These are phyloP conservation scores for Polyploca ridens DNA, from an alignment of 2,888 invertebrate species.

Conservation along the genomic window DNA sequence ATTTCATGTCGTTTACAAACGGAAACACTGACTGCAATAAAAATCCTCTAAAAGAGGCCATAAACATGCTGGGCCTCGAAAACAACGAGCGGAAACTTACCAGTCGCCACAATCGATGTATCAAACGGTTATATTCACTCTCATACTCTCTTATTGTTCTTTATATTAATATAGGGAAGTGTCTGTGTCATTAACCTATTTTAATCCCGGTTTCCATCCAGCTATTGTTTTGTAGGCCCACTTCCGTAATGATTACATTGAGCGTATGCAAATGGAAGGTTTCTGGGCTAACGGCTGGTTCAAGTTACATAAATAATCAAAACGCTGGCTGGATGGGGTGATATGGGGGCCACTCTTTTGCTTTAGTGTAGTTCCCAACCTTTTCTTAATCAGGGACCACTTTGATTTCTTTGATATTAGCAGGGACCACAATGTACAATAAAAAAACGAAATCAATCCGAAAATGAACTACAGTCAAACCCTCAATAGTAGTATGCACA, in stretches of 20 bases:
- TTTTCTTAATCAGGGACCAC: too few relatives aligned
- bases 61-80: conserved; percentile 48
- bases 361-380: too few relatives aligned
- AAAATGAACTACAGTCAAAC: too few relatives aligned
- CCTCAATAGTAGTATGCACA: too few relatives aligned
- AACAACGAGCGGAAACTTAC: conserved; percentile 31
- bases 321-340: background rate
- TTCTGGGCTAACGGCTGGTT: conserved; percentile 4
- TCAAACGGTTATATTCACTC: conserved; percentile 28
- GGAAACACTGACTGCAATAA: conserved; percentile 54
- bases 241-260: conserved; percentile 3
- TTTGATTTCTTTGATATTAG: too few relatives aligned
- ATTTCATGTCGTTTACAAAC: conserved; percentile 55
- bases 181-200: conserved; percentile 11
- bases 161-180: background rate
- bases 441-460: too few relatives aligned
- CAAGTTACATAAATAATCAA: background rate
- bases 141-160: background rate
- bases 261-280: conserved; percentile 12
- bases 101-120: conserved; percentile 32
- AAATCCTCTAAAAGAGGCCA: conserved; percentile 50
- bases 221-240: conserved; percentile 2
- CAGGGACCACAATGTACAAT: too few relatives aligned
- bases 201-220: background rate
- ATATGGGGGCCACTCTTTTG: too few relatives aligned